Base-by-base conservation (phyloP, 2,888 invertebrate genomes). In the Cremastinae sp. region DNA sequence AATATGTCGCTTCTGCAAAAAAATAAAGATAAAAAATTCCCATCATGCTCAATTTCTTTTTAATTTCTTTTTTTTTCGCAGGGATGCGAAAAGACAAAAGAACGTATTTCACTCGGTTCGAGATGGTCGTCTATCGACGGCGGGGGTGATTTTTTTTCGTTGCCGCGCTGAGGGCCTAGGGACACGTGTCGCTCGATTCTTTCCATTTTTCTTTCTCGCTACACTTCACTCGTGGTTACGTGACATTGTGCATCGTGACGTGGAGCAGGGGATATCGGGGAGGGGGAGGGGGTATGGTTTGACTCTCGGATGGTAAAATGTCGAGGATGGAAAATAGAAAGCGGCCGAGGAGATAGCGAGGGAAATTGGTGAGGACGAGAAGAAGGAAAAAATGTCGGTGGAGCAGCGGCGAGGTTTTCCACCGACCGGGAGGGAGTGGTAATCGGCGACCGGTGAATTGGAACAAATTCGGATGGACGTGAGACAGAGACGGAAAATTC, bases 401-500 rank as follows among this genome's bases (percentile, higher is more conserved):
- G 77, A 76, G 80, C 79, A 73, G 74, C 72, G 79, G 78, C 74
- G 68, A 77, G 71, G 70, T 49, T 69, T 75, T 75, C 47, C 38
- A 47, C 70, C 74, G 59, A 51, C 74, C 61, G 78, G 78, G 80
- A 79, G 81, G 82, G 81, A 74, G 81, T 78, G 84, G 86, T 86
- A 86, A 86, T 86, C 86, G 86, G 83, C 82, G 78, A 80, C 80
- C 86, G 85, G 81, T 85, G 86, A 85, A 85, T 84, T 85, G 86
- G 85, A 86, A 86, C 86, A 86, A 86, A 86, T 83, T 84, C 81
- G 84, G 83, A 86, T 83, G 83, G 86, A 86, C 86, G 81, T 80
- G 83, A 82, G 68, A 71, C 49, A 41, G 28, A 28, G 28, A 28
- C 28, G 28, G 28, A 28, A 5, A 28, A 28, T 3, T 2, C 28